Conservation (phyloP, 2,113 vertebrate genomes). For the Neodon shergylaensis region DNA sequence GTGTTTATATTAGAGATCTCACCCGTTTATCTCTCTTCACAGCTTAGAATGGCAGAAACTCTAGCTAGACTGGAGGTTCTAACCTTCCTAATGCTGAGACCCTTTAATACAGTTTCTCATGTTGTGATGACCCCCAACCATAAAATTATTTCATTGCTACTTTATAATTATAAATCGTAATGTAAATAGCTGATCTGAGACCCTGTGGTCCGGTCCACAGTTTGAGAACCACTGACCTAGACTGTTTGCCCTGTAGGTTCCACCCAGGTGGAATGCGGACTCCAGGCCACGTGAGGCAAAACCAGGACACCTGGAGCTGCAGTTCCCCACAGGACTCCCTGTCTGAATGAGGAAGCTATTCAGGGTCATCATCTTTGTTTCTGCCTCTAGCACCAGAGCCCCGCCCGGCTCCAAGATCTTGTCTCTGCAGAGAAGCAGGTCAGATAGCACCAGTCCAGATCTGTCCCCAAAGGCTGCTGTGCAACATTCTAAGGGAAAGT, state of each 20-base stretch:
- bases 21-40: background rate
- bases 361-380: background rate
- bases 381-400: background rate
- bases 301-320: background rate
- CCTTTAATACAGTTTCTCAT: background rate
- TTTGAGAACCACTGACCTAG: background rate
- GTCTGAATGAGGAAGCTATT: background rate
- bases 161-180: background rate
- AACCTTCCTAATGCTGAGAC: background rate
- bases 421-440: background rate
- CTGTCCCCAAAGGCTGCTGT: background rate
- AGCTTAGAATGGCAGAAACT: background rate
- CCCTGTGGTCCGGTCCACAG: background rate
- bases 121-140: background rate
- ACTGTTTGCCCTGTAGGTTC: background rate
- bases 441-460: background rate
- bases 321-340: background rate
- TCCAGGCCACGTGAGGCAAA: background rate
- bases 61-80: background rate
- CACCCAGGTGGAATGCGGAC: background rate
- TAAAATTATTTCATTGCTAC: background rate
- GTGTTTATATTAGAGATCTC: background rate
- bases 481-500: background rate
- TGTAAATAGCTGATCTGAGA: background rate
- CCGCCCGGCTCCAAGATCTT: background rate